phyloP scores from a whole-genome alignment of 35 echinoderm and acorn worm genomes.

The Holothuria glaberrima region DNA sequence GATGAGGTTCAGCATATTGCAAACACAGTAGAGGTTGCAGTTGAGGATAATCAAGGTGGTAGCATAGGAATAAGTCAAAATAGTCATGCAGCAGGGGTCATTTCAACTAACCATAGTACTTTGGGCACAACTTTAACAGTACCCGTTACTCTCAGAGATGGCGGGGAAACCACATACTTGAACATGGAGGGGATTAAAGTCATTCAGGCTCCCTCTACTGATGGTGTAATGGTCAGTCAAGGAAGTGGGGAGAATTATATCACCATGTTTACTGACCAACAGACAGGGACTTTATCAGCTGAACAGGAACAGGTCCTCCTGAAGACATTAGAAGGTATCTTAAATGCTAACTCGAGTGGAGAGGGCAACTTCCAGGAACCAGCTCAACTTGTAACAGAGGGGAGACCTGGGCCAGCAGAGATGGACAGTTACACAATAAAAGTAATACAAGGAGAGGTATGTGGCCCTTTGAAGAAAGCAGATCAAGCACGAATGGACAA shows the following conservation, averaged over 20 bases:
- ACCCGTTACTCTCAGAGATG: constrained; percentile 24
- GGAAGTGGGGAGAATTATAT: constrained; percentile 7
- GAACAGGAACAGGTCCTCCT: constrained; percentile 32
- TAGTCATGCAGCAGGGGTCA: neutral
- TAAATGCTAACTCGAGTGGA: neutral
- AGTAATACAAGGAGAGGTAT: constrained; percentile 2
- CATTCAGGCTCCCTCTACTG: neutral
- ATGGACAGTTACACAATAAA: neutral
- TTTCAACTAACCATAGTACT: neutral
- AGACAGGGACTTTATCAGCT: neutral
- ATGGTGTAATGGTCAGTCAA: neutral
- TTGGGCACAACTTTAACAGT: neutral
- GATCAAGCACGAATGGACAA: constrained; percentile 38
- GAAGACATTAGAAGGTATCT: constrained; percentile 23
- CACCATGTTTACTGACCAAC: constrained; percentile 24
- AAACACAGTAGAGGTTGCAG: constrained; percentile 29
- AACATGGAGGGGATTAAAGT: constrained; percentile 22
- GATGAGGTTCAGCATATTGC: constrained; percentile 19
- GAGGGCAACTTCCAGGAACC: constrained; percentile 12
- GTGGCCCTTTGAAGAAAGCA: constrained; percentile 39
- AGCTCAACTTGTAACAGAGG: neutral
- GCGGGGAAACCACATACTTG: neutral
- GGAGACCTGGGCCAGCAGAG: neutral
- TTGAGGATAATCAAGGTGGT: neutral
- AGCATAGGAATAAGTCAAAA: neutral